Evolutionary conservation across 1,140 invertebrate species (phyloP).

Genomic region (Megalopta genalis): DNA sequence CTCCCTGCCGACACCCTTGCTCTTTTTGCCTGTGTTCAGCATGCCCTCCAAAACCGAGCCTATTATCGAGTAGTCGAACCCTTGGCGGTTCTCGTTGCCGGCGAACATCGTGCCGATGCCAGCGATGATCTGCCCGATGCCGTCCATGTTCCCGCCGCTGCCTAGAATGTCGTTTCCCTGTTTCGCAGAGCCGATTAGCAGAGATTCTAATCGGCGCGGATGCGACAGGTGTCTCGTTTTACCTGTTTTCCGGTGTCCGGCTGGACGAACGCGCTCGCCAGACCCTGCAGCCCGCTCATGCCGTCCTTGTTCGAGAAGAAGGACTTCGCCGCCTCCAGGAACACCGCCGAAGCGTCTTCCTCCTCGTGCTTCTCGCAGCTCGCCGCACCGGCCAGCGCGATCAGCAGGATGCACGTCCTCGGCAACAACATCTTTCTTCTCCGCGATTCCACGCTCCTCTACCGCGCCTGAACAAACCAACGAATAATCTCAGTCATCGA

Average conservation of each 20-base stretch:
- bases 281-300: constrained; percentile 68
- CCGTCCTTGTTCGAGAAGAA: constrained; percentile 72
- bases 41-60: constrained; percentile 80
- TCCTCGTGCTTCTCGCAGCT: constrained; percentile 67
- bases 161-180: constrained; percentile 61
- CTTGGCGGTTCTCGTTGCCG: constrained; percentile 76
- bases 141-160: constrained; percentile 53
- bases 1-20: constrained; percentile 63
- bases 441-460: constrained; percentile 4
- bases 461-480: neutral
- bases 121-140: constrained; percentile 72
- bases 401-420: constrained; percentile 57
- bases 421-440: constrained; percentile 69
- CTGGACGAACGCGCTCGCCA: constrained; percentile 72
- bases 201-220: too few relatives aligned
- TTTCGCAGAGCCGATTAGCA: neutral
- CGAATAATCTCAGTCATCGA: neutral
- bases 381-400: constrained; percentile 57
- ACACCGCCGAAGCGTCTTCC: constrained; percentile 67
- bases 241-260: constrained; percentile 72
- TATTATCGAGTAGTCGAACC: constrained; percentile 81
- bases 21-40: constrained; percentile 56
- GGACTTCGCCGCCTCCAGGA: constrained; percentile 73
- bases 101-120: constrained; percentile 80
- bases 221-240: neutral